phyloP scores from a whole-genome alignment of 2,113 vertebrate species.

The Procavia capensis region DNA sequence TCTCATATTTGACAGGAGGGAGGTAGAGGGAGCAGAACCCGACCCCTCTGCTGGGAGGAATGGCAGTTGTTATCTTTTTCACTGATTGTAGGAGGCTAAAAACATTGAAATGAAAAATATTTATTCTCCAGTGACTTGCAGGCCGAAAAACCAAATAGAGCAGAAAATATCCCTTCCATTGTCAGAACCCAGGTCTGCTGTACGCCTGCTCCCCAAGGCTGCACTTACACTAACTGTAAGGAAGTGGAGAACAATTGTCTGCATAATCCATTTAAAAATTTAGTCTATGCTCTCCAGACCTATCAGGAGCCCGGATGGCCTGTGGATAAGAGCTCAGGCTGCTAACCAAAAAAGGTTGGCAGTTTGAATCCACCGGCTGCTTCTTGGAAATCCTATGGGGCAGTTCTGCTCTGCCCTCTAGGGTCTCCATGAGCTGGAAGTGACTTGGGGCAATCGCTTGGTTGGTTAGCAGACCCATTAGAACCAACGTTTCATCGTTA shows the following conservation, averaged over 20 bases:
- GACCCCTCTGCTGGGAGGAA: neutral
- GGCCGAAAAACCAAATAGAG: neutral
- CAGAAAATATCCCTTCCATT: neutral
- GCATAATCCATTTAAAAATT: neutral
- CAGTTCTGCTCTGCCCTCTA: too few relatives aligned
- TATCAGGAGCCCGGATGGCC: neutral
- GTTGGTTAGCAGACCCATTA: neutral
- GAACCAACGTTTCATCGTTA: neutral
- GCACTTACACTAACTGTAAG: neutral
- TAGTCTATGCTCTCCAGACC: neutral
- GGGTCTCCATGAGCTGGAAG: too few relatives aligned
- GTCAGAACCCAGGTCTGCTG: neutral
- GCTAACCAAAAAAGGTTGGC: too few relatives aligned
- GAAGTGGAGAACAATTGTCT: neutral
- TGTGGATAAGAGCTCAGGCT: too few relatives aligned
- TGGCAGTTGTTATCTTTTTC: neutral
- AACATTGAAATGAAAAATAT: neutral
- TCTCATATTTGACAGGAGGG: neutral
- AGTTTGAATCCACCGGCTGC: too few relatives aligned
- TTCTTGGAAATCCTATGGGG: too few relatives aligned
- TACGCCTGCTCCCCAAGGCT: too few relatives aligned
- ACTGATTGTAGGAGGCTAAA: neutral
- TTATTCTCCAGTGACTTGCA: conserved; percentile 1
- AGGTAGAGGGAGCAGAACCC: neutral
- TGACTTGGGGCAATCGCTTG: too few relatives aligned